These are phyloP conservation scores for Rousettus madagascariensis DNA, from an alignment of 2,797 vertebrate genomes.

Conservation along the genomic window DNA sequence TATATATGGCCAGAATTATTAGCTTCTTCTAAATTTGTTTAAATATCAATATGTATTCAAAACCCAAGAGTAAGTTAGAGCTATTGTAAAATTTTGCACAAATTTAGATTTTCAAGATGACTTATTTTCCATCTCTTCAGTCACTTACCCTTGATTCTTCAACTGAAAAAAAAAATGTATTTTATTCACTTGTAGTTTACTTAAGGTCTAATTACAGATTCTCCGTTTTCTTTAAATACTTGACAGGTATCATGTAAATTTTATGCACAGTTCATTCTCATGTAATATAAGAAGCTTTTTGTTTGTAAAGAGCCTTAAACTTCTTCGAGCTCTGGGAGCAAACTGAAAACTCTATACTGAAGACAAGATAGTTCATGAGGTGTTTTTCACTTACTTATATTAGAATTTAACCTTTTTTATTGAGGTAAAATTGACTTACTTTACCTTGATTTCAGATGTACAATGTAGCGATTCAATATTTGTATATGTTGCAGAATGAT, in stretches of 20 bases:
- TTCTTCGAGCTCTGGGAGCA: neutral
- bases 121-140: neutral
- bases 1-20: neutral
- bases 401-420: neutral
- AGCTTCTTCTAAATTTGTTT: constrained; percentile 18
- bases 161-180: neutral
- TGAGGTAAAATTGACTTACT: neutral
- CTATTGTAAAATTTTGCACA: constrained; percentile 21
- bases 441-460: no score
- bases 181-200: neutral
- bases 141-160: neutral
- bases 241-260: neutral
- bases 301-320: neutral
- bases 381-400: neutral
- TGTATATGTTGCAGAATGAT: neutral
- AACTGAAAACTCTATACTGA: neutral
- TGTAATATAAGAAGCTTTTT: neutral
- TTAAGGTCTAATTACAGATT: neutral
- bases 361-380: neutral
- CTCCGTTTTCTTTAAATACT: neutral
- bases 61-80: constrained; percentile 35
- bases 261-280: neutral
- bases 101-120: neutral
- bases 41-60: constrained; percentile 48
- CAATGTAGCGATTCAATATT: no score